phyloP scores from a whole-genome alignment of 2,797 vertebrate species.

The Helicolenus hilgendorfi region DNA sequence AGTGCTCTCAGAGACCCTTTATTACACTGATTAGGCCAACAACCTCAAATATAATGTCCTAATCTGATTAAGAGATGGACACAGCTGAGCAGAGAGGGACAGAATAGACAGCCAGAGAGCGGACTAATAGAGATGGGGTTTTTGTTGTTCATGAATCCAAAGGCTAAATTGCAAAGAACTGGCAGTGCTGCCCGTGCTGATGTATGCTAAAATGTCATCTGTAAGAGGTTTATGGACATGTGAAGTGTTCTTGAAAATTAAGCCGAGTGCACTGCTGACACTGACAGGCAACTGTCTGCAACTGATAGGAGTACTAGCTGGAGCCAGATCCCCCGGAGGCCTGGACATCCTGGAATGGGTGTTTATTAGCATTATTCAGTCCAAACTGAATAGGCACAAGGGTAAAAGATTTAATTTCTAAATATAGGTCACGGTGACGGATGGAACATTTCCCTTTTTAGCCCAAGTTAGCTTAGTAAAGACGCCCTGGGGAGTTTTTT shows the following conservation, averaged over 20 bases:
- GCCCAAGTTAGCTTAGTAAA: background rate
- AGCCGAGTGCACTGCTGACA: background rate
- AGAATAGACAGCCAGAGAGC: background rate
- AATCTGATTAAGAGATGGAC: slow-evolving; percentile 85
- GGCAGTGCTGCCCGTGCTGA: background rate
- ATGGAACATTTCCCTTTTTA: background rate
- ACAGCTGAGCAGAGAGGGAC: slow-evolving; percentile 52
- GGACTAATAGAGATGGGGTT: slow-evolving; percentile 31
- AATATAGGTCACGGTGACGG: background rate
- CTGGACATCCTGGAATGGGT: background rate
- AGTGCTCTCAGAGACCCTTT: slow-evolving; percentile 82
- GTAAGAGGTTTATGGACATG: slow-evolving; percentile 32
- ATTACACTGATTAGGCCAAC: slow-evolving; percentile 84
- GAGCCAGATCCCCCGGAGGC: background rate
- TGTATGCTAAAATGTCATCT: slow-evolving; percentile 48
- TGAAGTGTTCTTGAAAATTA: slow-evolving; percentile 31
- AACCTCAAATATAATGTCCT: slow-evolving; percentile 82
- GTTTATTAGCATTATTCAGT: background rate
- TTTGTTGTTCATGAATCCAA: slow-evolving; percentile 25
- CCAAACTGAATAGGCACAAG: background rate
- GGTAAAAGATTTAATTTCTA: background rate
- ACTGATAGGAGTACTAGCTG: background rate
- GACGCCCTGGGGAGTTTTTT: background rate
- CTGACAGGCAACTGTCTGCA: slow-evolving; percentile 3
- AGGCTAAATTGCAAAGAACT: slow-evolving; percentile 3